Evolutionary conservation across 2,888 invertebrate genomes (phyloP), one percentile per base, ranked within the genome.

Genomic region (Notocelia uddmanniana): DNA sequence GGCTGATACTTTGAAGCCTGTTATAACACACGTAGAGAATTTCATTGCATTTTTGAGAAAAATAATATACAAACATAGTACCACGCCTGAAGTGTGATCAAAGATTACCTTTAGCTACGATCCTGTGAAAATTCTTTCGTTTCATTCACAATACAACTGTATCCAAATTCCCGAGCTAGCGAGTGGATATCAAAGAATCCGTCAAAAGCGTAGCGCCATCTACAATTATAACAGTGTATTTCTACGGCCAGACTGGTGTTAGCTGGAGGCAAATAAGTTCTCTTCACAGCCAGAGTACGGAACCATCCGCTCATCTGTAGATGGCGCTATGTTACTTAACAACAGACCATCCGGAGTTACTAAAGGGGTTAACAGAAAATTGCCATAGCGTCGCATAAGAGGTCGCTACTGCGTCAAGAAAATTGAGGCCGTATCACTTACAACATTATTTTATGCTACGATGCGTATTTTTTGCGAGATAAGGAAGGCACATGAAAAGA

Each of bases 301-400:
- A n/a, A 6, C n/a, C n/a, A 13, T 45, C 6, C 1, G n/a, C 41
- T 5, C 3, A 45, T 45, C 41, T n/a, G 13, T n/a, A 68, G 68
- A 60, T 68, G 59, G 59, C 68, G 59, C 50, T 68, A 3, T 50
- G 50, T 15, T 18, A 9, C n/a, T 31, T 6, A 57, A 23, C 50
- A 18, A 19, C 19, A 18, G 41, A 45, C 41, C 41, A 45, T n/a
- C 41, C 0, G 41, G 10, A 11, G 37, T 31, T 31, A 31, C 31
- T 31, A 0, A 2, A 10, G 37, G 41, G 41, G 41, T 45, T 45
- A n/a, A n/a, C 41, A n/a, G 2, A 45, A 41, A 45, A 45, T n/a
- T n/a, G n/a, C n/a, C 41, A 45, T n/a, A n/a, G 3, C n/a, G 15
- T 45, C 41, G n/a, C n/a, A n/a, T n/a, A 3, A 45, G 41, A 45